Percentiles rank a stretch among this genome's conserved stretches.
These are phyloP conservation scores for Orussus abietinus DNA, from an alignment of 1,140 invertebrate genomes.

Conservation along the genomic window DNA sequence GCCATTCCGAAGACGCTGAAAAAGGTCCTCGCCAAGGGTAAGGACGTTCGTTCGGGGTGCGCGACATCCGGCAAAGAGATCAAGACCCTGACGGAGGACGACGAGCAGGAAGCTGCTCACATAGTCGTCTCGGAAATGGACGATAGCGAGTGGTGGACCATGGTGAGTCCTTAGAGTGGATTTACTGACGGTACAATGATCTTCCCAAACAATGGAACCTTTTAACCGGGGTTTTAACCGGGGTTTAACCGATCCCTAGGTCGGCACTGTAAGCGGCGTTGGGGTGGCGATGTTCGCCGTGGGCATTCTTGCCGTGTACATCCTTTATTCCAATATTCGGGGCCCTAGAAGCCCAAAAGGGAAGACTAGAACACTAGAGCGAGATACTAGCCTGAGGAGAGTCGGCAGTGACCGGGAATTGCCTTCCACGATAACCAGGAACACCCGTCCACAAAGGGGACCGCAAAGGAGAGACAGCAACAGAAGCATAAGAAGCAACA, in stretches of 20 bases:
- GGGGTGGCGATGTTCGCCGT: conserved; percentile 45
- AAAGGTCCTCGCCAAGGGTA: conserved; percentile 28
- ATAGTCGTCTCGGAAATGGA: conserved; percentile 37
- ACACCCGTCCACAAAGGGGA: neutral
- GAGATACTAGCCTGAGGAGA: conserved; percentile 38
- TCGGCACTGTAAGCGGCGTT: conserved; percentile 41
- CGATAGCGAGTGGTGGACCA: conserved; percentile 46
- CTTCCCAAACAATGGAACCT: too few species aligned
- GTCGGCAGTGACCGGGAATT: conserved; percentile 36
- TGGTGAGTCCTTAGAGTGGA: conserved; percentile 30
- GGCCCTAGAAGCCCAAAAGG: conserved; percentile 27
- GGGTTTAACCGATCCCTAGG: too few species aligned
- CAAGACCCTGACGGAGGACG: conserved; percentile 23
- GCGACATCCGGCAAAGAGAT: conserved; percentile 28
- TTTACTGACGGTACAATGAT: too few species aligned
- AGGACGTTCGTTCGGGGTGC: conserved; percentile 27
- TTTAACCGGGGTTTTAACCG: too few species aligned
- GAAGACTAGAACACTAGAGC: conserved; percentile 22
- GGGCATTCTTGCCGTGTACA: conserved; percentile 43
- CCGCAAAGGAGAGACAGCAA: conserved; percentile 16
- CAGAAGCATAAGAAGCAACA: conserved; percentile 8
- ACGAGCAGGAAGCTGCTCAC: conserved; percentile 21
- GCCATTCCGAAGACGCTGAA: conserved; percentile 28
- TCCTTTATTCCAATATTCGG: conserved; percentile 42
- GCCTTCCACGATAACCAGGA: conserved; percentile 22